These are phyloP conservation scores for Pomacea maculata DNA, from an alignment of 1,140 invertebrate genomes.

Conservation along the genomic window DNA sequence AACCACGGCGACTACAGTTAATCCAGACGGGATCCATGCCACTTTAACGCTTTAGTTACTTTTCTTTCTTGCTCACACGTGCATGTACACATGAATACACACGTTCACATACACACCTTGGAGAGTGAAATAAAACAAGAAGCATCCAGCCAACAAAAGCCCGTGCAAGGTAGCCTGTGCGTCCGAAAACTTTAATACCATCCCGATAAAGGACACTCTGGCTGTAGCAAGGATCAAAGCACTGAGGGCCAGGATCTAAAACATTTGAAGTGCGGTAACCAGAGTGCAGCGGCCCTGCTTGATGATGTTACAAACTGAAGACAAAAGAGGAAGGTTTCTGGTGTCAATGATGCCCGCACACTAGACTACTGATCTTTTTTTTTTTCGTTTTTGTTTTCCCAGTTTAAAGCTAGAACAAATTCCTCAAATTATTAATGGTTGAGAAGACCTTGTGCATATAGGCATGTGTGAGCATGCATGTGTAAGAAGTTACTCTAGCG, in stretches of 20 bases:
- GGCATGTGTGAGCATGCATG: too few relatives aligned
- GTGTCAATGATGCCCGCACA: too few relatives aligned
- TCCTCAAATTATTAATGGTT: too few relatives aligned
- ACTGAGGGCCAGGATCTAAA: slow-evolving; percentile 99
- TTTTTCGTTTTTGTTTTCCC: too few relatives aligned
- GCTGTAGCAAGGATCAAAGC: slow-evolving; percentile 97
- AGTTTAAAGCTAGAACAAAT: too few relatives aligned
- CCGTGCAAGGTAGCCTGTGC: slow-evolving; percentile 93
- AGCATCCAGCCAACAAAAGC: slow-evolving; percentile 93
- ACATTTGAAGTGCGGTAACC: slow-evolving; percentile 99
- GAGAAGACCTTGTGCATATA: too few relatives aligned
- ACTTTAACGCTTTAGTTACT: too few relatives aligned
- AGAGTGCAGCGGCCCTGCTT: slow-evolving; percentile 99
- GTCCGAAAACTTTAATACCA: slow-evolving; percentile 96
- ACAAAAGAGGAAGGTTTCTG: too few relatives aligned
- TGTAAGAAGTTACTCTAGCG: too few relatives aligned
- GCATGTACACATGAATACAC: neutral
- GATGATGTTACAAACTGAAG: slow-evolving; percentile 95
- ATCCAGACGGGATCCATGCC: too few relatives aligned
- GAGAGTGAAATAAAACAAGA: slow-evolving; percentile 98
- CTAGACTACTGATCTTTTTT: neutral
- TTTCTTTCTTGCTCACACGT: neutral
- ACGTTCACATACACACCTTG: slow-evolving; percentile 75
- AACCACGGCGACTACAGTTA: too few relatives aligned
- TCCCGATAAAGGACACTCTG: slow-evolving; percentile 98